Evolutionary conservation across 2,113 vertebrate genomes (phyloP), one percentile per base, ranked within the genome.

Genomic region (Sinocyclocheilus grahami): DNA sequence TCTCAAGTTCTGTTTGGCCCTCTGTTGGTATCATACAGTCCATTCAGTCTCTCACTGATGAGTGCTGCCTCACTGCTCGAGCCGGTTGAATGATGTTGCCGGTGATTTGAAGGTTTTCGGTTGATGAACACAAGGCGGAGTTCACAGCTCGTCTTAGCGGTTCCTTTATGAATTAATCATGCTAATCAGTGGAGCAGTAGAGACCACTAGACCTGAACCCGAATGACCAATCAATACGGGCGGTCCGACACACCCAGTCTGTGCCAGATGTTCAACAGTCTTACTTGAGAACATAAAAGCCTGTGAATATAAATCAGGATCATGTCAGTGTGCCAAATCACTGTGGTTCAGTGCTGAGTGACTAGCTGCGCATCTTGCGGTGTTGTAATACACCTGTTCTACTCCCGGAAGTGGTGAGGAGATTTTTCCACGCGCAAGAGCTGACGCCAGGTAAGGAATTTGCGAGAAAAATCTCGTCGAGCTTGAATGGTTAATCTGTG

Each of bases 401-500:
- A 22, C 27, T 84, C 24, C 89, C 83, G 92, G 91, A 94, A 91
- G 90, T 78, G 1, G 14, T 83, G 81, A 89, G 89, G 88, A 86
- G 82, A 75, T 82, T 24, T 79, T 48, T 30, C 58, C 46, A 51
- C 16, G 42, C n/a, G 13, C 11, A 13, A 78, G 78, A 86, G 53
- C 13, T 55, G 81, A 39, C 42, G 77, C 88, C 88, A 92, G 88
- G 90, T 86, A 76, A 90, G 89, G 93, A 93, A 94, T 94, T 78
- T 86, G 78, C 4, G 83, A 24, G 80, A 88, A 89, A 87, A 93
- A 95, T 94, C 92, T 87, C 20, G 93, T 88, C 84, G 8, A 80
- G 92, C 94, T 37, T 85, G 93, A 90, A 84, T 63, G 39, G 82
- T 60, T n/a, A 69, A 87, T 14, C 83, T 0, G 12, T 2, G 24